Evolutionary conservation across 2,888 invertebrate genomes (phyloP).

Genomic region (Drosophila planitibia): DNA sequence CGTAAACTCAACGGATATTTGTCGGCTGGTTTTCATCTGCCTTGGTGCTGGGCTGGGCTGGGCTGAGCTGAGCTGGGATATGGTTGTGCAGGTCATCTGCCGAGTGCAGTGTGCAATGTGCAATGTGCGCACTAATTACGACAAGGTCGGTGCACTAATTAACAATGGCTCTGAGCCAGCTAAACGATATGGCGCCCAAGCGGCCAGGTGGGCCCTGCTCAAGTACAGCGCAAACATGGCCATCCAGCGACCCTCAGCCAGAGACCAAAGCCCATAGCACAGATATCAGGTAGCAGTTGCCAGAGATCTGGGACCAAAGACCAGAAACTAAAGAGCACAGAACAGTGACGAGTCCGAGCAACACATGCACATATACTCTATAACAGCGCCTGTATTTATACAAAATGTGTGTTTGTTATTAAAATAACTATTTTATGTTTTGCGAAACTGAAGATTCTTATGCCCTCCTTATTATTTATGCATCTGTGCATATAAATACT

Average conservation of each 20-base stretch:
- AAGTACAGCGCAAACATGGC: conserved; percentile 30
- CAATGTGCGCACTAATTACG: conserved; percentile 74
- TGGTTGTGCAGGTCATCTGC: conserved; percentile 2
- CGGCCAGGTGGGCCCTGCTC: conserved; percentile 10
- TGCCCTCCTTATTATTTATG: neutral
- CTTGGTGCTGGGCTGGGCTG: conserved; percentile 3
- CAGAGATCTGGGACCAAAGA: conserved; percentile 17
- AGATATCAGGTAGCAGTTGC: conserved; percentile 9
- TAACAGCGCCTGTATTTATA: conserved; percentile 18
- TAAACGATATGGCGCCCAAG: conserved; percentile 62
- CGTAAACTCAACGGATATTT: conserved; percentile 59
- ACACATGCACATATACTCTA: conserved; percentile 15
- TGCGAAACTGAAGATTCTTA: neutral
- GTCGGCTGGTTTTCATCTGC: conserved; percentile 41
- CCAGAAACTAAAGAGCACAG: conserved; percentile 5
- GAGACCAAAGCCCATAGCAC: conserved; percentile 10
- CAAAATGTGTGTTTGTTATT: conserved; percentile 7
- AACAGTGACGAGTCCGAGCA: conserved; percentile 7
- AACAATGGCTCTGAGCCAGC: conserved; percentile 78
- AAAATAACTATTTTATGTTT: neutral
- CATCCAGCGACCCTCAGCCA: conserved; percentile 8
- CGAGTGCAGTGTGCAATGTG: conserved; percentile 37
- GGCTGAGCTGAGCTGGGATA: neutral
- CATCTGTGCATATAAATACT: neutral
- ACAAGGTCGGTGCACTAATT: conserved; percentile 79